Evolutionary conservation across 2,888 invertebrate genomes (phyloP), one percentile per base, ranked within the genome.

Genomic region (Maniola hyperantus): DNA sequence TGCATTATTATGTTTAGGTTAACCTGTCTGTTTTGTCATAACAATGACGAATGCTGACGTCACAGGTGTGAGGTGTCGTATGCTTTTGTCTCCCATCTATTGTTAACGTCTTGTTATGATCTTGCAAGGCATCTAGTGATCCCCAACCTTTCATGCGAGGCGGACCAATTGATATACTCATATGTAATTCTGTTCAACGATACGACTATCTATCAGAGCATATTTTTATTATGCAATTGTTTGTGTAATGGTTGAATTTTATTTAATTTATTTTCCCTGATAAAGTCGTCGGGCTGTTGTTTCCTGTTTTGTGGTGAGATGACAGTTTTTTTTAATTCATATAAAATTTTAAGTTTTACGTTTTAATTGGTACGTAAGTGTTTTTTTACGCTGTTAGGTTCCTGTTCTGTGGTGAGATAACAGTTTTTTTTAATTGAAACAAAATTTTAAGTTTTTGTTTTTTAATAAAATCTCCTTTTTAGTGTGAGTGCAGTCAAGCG

Each of bases 21-120:
- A 18, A 11, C 44, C 18, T 15, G 18, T 67, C 42, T 64, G 66
- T 69, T 63, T 58, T 64, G 68, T 60, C 53, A 63, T 48, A 59
- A 42, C 61, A 48, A 59, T 54, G 66, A 58, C 50, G 48, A 48
- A 11, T 58, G 18, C 36, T 65, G 68, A 68, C 66, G 66, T 42
- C 60, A 59, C n/a, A 26, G 13, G 44, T 50, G 57, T 51, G 11
- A 26, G 13, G 44, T 50, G 57, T 51, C 66, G 65, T 54, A 58
- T 58, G 48, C 68, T 68, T 66, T 68, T 68, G 68, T 68, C 66
- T 62, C 51, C 26, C 59, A 39, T 53, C 20, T 51, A 66, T 65
- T 68, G 68, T 68, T 46, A 57, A 61, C 53, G 2, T 42, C 55
- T 63, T 53, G 62, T 67, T 58, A 51, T 59, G 58, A 58, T 59